Conservation (phyloP, 2,888 invertebrate species). For the Pristionchus arcanus region DNA sequence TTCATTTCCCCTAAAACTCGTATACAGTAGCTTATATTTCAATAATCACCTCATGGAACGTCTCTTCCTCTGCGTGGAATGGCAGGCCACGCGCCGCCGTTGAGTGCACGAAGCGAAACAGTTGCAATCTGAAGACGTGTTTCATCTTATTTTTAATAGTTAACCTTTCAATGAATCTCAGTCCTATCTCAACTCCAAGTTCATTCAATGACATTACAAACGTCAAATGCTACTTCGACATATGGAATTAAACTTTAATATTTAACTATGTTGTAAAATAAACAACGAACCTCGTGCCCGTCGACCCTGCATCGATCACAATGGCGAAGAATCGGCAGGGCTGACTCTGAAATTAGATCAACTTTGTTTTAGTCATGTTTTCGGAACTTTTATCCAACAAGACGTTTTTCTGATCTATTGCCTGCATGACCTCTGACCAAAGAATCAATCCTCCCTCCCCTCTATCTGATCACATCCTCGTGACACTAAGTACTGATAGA, state of each 20-base stretch:
- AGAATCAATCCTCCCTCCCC: not conserved
- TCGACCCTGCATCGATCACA: constrained; percentile 79
- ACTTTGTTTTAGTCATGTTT: not conserved
- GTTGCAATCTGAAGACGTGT: constrained; percentile 24
- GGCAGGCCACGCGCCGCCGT: constrained; percentile 79
- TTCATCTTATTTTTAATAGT: too few relatives aligned
- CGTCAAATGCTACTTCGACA: too few relatives aligned
- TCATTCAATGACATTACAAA: too few relatives aligned
- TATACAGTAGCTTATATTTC: too few relatives aligned
- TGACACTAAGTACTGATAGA: not conserved
- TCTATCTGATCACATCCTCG: not conserved
- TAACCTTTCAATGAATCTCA: too few relatives aligned
- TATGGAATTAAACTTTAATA: too few relatives aligned
- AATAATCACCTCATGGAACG: constrained; percentile 85
- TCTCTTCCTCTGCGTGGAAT: constrained; percentile 89
- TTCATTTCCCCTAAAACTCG: too few relatives aligned
- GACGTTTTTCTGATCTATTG: not conserved
- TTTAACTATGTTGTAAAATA: constrained; percentile 61
- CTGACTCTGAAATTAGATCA: constrained; percentile 47
- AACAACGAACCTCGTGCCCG: constrained; percentile 78
- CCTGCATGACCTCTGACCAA: not conserved
- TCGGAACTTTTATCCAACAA: not conserved
- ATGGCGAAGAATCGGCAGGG: constrained; percentile 76
- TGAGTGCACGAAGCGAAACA: constrained; percentile 51
- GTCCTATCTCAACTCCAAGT: too few relatives aligned